phyloP scores from a whole-genome alignment of 2,888 invertebrate species.

The Apamea monoglypha region DNA sequence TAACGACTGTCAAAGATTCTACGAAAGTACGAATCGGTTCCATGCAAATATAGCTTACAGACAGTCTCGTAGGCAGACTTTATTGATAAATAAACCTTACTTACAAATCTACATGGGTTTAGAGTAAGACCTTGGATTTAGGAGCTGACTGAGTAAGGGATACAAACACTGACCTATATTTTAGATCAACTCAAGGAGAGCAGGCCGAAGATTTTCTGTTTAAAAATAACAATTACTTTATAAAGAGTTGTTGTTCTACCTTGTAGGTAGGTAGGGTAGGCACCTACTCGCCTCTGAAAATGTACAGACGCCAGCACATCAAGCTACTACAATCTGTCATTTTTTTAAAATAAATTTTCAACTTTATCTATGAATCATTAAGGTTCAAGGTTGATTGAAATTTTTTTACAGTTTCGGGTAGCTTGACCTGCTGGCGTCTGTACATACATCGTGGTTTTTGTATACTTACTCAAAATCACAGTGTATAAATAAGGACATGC shows the following conservation, averaged over 20 bases:
- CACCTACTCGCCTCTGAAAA: not conserved
- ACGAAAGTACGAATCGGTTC: not conserved
- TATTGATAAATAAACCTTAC: not conserved
- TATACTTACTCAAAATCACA: not conserved
- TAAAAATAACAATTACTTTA: conserved; percentile 4
- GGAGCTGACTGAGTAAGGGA: conserved; percentile 15
- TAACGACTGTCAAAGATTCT: not conserved
- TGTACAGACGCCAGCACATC: no score
- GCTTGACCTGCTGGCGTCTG: no score
- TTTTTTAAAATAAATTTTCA: no score
- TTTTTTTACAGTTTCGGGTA: no score
- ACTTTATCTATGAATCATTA: no score
- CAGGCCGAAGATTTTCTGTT: not conserved
- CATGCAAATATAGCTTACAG: not conserved
- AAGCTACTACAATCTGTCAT: no score
- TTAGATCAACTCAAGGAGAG: conserved; percentile 17
- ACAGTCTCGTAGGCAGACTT: not conserved
- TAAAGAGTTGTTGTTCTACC: not conserved
- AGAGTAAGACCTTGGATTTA: not conserved
- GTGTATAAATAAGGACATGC: not conserved
- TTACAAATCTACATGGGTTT: not conserved
- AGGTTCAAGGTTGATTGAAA: no score
- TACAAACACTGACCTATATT: not conserved
- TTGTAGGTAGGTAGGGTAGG: not conserved
- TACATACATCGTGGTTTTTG: not conserved